Base-by-base conservation (phyloP, 2,888 invertebrate species). In the Yponomeuta malinellus region DNA sequence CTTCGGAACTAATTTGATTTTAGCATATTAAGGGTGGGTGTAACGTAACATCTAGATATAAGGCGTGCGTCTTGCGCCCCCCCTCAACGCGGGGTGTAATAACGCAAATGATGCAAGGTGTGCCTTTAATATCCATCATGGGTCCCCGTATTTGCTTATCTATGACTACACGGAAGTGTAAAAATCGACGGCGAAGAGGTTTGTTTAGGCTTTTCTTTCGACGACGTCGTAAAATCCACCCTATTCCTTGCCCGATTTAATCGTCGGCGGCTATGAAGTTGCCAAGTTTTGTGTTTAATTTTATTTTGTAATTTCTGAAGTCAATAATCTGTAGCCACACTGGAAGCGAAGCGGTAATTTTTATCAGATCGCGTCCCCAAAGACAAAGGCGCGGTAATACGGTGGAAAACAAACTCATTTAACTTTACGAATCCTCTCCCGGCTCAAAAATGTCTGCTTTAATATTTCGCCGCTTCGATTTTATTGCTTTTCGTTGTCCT, bases 31-130 rank as follows among this genome's bases (percentile, higher is more conserved):
- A 89, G 87, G 88, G 87, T 86, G 86, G 74, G 83, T 79, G 84
- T 81, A 78, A 52, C 59, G 66, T 33, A 63, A 83, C 84, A 87
- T 89, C 88, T 88, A 89, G 89, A 88, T 88, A 86, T 88, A 88
- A 90, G 91, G 85, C 87, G 85, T 83, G 84, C 87, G 88, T 90
- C 89, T 89, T 88, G 83, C 78, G 80, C 23, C 33, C 77, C 78
- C 82, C 85, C 84, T 77, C 81, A 79, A 81, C 80, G 77, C 80
- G 74, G 74, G 77, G 73, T 77, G 87, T 91, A 91, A 92, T 91
- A 92, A 91, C 89, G 88, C 87, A 91, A 91, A 91, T 91, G 92
- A 92, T 90, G 90, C 89, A 92, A 91, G 92, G 92, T 91, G 92
- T 86, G 92, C 90, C 91, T 86, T 88, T 92, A 91, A 92, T 92